Conservation (phyloP, 2,888 invertebrate species). For the Nipponacmea schrenckii region DNA sequence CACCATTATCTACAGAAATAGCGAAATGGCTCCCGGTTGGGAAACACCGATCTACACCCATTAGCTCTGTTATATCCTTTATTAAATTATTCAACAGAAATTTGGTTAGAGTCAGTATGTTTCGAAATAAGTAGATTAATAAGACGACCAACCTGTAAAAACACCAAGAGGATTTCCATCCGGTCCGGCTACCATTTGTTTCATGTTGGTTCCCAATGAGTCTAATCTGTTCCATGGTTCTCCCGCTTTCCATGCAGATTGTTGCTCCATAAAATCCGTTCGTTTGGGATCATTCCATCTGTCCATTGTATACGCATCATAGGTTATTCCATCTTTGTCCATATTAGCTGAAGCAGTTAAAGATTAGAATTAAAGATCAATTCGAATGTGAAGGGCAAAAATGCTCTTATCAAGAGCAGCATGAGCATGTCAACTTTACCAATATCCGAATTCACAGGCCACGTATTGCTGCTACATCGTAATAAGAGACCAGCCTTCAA, state of each 20-base stretch:
- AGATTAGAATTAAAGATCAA: neutral
- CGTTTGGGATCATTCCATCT: slow-evolving; percentile 46
- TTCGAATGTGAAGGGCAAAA: neutral
- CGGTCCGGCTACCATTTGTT: slow-evolving; percentile 51
- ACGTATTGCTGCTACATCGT: neutral
- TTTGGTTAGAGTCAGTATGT: too few species aligned
- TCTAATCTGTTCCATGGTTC: slow-evolving; percentile 47
- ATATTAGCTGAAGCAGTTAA: slow-evolving; percentile 33
- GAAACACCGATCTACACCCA: too few species aligned
- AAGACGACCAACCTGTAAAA: slow-evolving; percentile 45
- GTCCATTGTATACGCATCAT: slow-evolving; percentile 52
- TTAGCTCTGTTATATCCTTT: too few species aligned
- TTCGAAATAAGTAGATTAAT: too few species aligned
- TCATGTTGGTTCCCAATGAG: slow-evolving; percentile 51
- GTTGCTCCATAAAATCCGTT: slow-evolving; percentile 48
- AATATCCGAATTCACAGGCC: neutral
- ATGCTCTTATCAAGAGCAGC: too few species aligned
- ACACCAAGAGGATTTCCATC: slow-evolving; percentile 50
- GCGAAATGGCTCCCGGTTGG: too few species aligned
- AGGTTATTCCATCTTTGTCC: slow-evolving; percentile 38
- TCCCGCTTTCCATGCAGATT: slow-evolving; percentile 46
- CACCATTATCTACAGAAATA: too few species aligned
- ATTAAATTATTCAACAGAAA: too few species aligned
- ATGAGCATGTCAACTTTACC: too few species aligned
- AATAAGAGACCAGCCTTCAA: too few species aligned